Conservation (phyloP, 2,113 vertebrate species). For the Petroica traversi region DNA sequence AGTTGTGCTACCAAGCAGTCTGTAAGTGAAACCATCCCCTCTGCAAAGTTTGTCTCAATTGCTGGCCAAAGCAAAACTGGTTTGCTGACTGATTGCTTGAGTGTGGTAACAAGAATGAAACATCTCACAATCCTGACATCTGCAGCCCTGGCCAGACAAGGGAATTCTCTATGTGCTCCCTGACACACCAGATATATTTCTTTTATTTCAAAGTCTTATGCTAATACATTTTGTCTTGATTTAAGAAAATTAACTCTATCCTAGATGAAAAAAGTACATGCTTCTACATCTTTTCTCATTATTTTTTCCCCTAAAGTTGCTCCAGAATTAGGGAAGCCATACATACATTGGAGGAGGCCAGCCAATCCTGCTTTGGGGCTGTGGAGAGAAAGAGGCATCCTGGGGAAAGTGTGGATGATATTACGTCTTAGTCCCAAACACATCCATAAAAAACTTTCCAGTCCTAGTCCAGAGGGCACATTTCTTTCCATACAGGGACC, state of each 20-base stretch:
- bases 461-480: not conserved
- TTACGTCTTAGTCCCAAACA: not conserved
- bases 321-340: not conserved
- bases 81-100: constrained; percentile 14
- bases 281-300: not conserved
- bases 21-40: not conserved
- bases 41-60: constrained; percentile 29
- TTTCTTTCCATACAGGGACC: not conserved
- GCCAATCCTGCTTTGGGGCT: not conserved
- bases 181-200: not conserved
- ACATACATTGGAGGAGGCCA: not conserved
- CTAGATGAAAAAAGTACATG: not conserved
- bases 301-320: not conserved
- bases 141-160: not conserved
- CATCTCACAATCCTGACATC: not conserved
- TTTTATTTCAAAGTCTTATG: not conserved
- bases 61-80: not conserved
- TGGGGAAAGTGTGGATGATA: rapidly evolving
- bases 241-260: not conserved
- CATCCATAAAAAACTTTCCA: not conserved
- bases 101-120: constrained; percentile 11
- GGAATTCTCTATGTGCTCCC: rapidly evolving
- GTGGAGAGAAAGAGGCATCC: not conserved
- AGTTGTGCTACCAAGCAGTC: too few relatives aligned
- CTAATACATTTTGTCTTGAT: not conserved